phyloP scores from a whole-genome alignment of 2,113 vertebrate species.

The Tautogolabrus adspersus region DNA sequence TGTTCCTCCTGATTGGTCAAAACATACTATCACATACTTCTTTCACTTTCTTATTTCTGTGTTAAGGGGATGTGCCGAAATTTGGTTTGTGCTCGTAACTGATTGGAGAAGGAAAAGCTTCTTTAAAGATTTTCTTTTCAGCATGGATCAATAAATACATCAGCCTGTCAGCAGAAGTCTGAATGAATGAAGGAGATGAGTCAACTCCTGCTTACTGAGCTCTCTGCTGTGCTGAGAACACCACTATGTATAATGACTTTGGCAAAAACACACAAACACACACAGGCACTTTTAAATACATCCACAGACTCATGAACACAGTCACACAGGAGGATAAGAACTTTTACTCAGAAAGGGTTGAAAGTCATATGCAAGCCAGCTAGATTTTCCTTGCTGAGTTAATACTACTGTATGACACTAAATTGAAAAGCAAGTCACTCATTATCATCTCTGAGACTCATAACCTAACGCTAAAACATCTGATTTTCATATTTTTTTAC shows the following conservation, averaged over 20 bases:
- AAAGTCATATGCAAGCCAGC: neutral
- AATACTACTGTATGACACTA: too few relatives aligned
- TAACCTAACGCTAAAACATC: too few relatives aligned
- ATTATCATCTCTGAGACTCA: too few relatives aligned
- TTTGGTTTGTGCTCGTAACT: neutral
- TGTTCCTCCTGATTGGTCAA: neutral
- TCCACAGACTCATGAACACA: neutral
- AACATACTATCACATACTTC: neutral
- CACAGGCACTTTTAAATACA: neutral
- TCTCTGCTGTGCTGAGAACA: conserved; percentile 46
- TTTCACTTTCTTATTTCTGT: neutral
- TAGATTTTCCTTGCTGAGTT: too few relatives aligned
- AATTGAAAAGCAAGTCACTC: too few relatives aligned
- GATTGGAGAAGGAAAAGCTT: neutral
- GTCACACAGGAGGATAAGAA: neutral
- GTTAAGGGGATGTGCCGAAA: neutral
- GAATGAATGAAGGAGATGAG: conserved; percentile 15
- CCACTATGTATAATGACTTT: conserved; percentile 29
- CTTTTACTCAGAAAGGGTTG: neutral
- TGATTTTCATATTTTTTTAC: too few relatives aligned
- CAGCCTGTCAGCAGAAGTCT: conserved; percentile 22
- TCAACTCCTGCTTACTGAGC: conserved; percentile 46
- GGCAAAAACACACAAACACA: conserved; percentile 1
- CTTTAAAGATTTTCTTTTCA: neutral
- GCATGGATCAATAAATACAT: conserved; percentile 40